Base-by-base conservation (phyloP, 2,888 invertebrate genomes). In the Cataglyphis altisquamis region DNA sequence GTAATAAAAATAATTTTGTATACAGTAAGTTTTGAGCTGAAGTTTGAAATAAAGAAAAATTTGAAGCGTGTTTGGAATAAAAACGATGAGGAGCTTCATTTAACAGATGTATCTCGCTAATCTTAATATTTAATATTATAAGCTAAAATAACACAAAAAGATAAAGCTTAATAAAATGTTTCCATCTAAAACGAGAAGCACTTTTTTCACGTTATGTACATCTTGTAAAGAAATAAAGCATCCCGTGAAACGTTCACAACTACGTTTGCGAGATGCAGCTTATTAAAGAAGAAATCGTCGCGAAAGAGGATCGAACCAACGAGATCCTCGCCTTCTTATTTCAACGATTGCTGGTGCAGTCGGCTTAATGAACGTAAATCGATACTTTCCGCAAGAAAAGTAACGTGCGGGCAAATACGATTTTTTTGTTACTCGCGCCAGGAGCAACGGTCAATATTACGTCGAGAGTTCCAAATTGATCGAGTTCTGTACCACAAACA, bases 371-470 rank as follows among this genome's bases (percentile, higher is more conserved):
- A 80, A 80, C 78, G 78, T 72, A 80, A 80, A 80, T 80, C 78
- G 78, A 80, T 80, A 80, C 45, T 60, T 78, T 73, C 74, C 73
- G 73, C 45, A 75, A 41, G 45, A 68, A 73, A 80, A 80, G 73
- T 60, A 68, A 60, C 78, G 73, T 45, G 73, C n/a, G 52, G 45
- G 78, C 73, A 80, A 80, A 72, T 80, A 80, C 78, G 45, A 36
- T 80, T 80, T 80, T 80, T 80, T 80, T 72, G 78, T 80, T 80
- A 80, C 78, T 80, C 32, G 73, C 60, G 78, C 78, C 73, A 80
- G 78, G 45, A 72, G 73, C 78, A 45, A 72, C 62, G 73, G 74
- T 80, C 78, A 80, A 80, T 80, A 80, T 80, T 72, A 80, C 78
- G 72, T 80, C 73, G 62, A 73, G 78, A 80, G 73, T 32, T 80